Conservation (phyloP, 2,797 vertebrate species). For the Prionace glauca region DNA sequence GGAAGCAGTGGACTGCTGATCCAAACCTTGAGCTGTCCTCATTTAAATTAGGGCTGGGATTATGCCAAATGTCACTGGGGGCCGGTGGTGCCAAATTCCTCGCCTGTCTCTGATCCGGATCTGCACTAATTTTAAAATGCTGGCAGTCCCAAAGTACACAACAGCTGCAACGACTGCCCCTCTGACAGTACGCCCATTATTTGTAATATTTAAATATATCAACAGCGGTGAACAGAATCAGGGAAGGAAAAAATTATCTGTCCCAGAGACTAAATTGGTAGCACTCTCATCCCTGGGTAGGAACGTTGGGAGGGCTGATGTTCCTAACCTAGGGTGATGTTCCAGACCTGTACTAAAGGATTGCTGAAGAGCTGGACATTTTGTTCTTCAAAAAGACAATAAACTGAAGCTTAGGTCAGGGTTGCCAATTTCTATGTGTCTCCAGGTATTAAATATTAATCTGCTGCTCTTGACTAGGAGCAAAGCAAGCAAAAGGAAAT, state of each 20-base stretch:
- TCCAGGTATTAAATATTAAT: background rate
- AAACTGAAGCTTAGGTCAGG: background rate
- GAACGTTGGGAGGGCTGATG: background rate
- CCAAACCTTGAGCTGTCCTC: too few relatives aligned
- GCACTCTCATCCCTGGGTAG: too few relatives aligned
- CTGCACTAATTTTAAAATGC: background rate
- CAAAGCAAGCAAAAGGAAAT: background rate
- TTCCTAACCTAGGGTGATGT: background rate
- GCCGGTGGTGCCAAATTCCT: too few relatives aligned
- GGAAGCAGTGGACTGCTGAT: too few relatives aligned
- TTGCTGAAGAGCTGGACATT: background rate
- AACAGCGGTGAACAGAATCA: background rate
- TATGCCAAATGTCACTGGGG: too few relatives aligned
- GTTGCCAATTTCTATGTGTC: too few relatives aligned
- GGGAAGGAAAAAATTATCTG: background rate
- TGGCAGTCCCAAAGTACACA: background rate
- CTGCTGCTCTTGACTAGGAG: background rate
- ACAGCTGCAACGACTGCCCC: background rate
- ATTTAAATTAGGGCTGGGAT: too few relatives aligned
- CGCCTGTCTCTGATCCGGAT: too few relatives aligned
- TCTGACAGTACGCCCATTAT: background rate
- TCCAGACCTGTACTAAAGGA: background rate
- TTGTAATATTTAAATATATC: background rate
- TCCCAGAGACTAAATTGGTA: background rate
- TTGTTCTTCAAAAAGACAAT: background rate